Evolutionary conservation across 2,797 vertebrate species (phyloP), one percentile per base, ranked within the genome.

Genomic region (Champsocephalus esox): DNA sequence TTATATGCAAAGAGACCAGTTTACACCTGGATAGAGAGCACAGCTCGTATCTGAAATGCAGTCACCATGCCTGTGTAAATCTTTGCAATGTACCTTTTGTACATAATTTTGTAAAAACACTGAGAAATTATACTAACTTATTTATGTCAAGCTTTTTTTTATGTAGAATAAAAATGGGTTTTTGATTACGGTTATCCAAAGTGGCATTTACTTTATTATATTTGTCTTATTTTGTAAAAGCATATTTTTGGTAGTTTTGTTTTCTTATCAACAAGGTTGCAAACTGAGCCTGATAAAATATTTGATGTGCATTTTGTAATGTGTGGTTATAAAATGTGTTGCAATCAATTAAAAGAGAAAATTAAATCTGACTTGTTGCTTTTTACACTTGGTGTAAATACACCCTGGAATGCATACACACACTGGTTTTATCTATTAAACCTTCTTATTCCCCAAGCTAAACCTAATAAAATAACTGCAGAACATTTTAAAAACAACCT

Each of bases 71-170:
- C 92, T 95, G 93, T 95, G 91, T 94, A 93, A 89, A 93, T 90
- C 87, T 89, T 93, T 93, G 83, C 87, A 88, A 91, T 94, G 92
- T 95, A 94, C 92, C 85, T 92, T 92, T 78, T 95, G 94, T 95
- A 96, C 93, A 95, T 94, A 94, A 91, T 92, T 94, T 94, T 96
- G 94, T 99, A 98, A 98, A 99, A 96, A 99, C 97, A 99, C 97
- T 98, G 98, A 99, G 96, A 98, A 98, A 97, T 96, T 98, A 97
- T 97, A 98, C 97, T 99, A 99, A 99, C 96, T 99, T 99, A 99
- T 99, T 99, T 99, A 99, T 98, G 96, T 97, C 94, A 86, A 96
- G 94, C 92, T 93, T 92, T 93, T 93, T 93, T 94, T 94, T 87
- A 95, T 96, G 93, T 97, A 97, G 95, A 95, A 95, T 87, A 91